Evolutionary conservation across 2,797 vertebrate species (phyloP).

Genomic region (Molothrus aeneus): DNA sequence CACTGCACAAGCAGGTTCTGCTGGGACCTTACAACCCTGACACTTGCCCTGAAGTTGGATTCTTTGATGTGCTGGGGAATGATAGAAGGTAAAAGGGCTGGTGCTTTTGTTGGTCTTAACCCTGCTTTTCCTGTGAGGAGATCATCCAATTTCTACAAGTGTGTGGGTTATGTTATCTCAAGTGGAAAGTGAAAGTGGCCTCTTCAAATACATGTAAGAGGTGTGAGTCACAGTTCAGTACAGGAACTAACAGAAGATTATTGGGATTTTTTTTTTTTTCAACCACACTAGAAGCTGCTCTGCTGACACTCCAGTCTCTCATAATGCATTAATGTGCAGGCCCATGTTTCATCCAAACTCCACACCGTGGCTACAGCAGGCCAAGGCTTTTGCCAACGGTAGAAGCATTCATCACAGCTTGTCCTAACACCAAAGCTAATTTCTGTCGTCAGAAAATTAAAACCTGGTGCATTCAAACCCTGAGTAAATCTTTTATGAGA

Average conservation of each 20-base stretch:
- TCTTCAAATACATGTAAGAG: background rate
- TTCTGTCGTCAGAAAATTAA: background rate
- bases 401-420: background rate
- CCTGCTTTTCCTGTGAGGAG: background rate
- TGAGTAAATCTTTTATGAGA: background rate
- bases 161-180: background rate
- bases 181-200: background rate
- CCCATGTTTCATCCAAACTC: background rate
- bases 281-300: background rate
- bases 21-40: slow-evolving; percentile 95
- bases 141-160: background rate
- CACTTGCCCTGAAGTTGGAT: slow-evolving; percentile 95
- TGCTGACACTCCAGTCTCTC: background rate
- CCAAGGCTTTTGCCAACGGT: background rate
- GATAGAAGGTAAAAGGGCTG: slow-evolving; percentile 89
- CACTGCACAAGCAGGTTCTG: slow-evolving; percentile 93
- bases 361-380: background rate
- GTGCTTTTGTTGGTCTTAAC: background rate
- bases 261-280: background rate
- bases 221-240: background rate
- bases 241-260: background rate
- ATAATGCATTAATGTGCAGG: background rate
- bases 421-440: background rate
- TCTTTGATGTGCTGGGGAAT: slow-evolving; percentile 97
- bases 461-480: background rate